Evolutionary conservation across 2,888 invertebrate genomes (phyloP).

Genomic region (Drosophila imparisetae): DNA sequence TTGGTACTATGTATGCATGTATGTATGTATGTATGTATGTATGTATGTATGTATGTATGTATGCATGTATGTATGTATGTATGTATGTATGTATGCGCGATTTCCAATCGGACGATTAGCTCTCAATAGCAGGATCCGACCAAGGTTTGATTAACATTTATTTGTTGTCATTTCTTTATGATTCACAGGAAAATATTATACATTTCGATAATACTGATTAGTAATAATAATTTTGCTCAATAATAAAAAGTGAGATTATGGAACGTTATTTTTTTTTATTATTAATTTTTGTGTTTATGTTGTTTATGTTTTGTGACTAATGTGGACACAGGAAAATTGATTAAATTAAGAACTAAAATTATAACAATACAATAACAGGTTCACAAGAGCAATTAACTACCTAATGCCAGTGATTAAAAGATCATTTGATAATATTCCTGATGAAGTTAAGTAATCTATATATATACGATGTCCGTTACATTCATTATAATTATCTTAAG

Average conservation of each 20-base stretch:
- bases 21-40: background rate
- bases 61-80: background rate
- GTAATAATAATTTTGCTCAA: background rate
- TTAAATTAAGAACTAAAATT: background rate
- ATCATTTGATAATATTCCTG: background rate
- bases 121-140: conserved; percentile 4
- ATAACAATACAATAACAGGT: background rate
- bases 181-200: background rate
- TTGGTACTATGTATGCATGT: background rate
- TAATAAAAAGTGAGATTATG: background rate
- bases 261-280: accelerated
- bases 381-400: background rate
- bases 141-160: background rate
- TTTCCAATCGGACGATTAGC: conserved; percentile 34
- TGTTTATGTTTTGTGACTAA: background rate
- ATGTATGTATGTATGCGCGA: background rate
- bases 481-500: conserved; percentile 31
- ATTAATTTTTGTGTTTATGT: background rate
- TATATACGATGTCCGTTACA: background rate
- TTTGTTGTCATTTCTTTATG: background rate
- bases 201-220: background rate
- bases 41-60: background rate
- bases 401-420: background rate
- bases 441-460: background rate
- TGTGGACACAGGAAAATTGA: background rate